These are phyloP conservation scores for Gymnoscopelus microlampas DNA, from an alignment of 2,797 vertebrate species.

Conservation along the genomic window DNA sequence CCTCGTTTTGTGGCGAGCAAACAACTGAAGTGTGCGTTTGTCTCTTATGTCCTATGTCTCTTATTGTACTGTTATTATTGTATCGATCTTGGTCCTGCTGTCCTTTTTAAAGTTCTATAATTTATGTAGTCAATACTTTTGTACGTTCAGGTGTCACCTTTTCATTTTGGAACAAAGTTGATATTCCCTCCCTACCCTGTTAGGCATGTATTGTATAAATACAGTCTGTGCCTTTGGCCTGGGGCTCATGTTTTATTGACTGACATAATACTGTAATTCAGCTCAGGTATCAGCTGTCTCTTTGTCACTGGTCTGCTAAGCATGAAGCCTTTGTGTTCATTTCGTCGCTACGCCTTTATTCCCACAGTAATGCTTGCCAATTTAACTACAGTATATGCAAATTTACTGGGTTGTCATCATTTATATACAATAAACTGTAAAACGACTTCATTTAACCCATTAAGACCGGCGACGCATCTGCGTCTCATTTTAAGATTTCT, in stretches of 20 bases:
- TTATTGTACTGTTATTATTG: background rate
- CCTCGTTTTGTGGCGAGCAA: conserved; percentile 21
- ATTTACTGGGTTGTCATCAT: background rate
- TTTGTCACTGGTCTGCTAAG: conserved; percentile 35
- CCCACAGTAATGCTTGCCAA: conserved; percentile 6
- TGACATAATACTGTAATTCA: conserved; percentile 56
- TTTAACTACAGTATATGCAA: conserved; percentile 1
- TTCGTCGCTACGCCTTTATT: conserved; percentile 19
- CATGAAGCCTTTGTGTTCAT: conserved; percentile 18
- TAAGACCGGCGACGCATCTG: too few species aligned
- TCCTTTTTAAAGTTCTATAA: background rate
- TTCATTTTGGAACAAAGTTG: too few species aligned
- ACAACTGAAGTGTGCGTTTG: conserved; percentile 23
- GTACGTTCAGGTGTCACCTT: too few species aligned
- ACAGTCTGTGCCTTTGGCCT: conserved; percentile 47
- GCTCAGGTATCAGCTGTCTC: conserved; percentile 51
- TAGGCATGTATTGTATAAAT: conserved; percentile 35
- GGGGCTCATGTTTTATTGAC: conserved; percentile 62
- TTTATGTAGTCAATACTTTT: too few species aligned
- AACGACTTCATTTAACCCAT: background rate
- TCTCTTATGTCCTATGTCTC: conserved; percentile 9
- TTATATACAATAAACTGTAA: background rate
- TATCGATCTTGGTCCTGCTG: background rate
- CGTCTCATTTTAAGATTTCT: too few species aligned
- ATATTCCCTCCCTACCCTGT: background rate